phyloP scores from a whole-genome alignment of 1,140 invertebrate genomes.

The Listronotus bonariensis region DNA sequence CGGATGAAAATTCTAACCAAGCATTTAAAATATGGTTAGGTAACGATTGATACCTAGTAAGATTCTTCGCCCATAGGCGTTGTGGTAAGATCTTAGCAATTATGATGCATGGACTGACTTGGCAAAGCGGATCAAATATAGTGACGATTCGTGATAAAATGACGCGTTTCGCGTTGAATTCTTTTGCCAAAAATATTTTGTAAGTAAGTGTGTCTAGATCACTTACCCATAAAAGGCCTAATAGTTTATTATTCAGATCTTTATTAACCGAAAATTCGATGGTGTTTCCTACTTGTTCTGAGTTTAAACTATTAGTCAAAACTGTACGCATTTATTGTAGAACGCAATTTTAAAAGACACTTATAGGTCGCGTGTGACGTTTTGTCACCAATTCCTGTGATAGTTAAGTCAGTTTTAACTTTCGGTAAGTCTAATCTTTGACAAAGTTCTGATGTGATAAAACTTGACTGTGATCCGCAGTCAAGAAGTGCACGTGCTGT shows the following conservation, averaged over 20 bases:
- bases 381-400: conserved; percentile 2
- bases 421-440: neutral
- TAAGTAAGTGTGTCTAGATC: conserved; percentile 8
- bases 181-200: conserved; percentile 1
- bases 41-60: conserved; percentile 53
- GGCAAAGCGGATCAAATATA: conserved; percentile 56
- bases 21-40: no score
- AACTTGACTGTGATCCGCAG: conserved; percentile 22
- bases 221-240: conserved; percentile 22
- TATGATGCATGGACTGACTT: conserved; percentile 50
- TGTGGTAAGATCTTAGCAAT: conserved; percentile 55
- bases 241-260: conserved; percentile 15
- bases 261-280: neutral
- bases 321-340: conserved; percentile 5
- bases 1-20: no score
- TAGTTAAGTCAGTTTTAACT: neutral
- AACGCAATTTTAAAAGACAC: neutral
- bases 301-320: neutral
- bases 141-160: conserved; percentile 40
- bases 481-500: conserved; percentile 11
- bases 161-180: conserved; percentile 15
- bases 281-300: neutral
- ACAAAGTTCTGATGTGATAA: conserved; percentile 8
- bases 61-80: conserved; percentile 48
- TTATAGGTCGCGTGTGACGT: neutral